Conservation (phyloP, 2,797 vertebrate species). For the Rhadinocentrus ornatus region DNA sequence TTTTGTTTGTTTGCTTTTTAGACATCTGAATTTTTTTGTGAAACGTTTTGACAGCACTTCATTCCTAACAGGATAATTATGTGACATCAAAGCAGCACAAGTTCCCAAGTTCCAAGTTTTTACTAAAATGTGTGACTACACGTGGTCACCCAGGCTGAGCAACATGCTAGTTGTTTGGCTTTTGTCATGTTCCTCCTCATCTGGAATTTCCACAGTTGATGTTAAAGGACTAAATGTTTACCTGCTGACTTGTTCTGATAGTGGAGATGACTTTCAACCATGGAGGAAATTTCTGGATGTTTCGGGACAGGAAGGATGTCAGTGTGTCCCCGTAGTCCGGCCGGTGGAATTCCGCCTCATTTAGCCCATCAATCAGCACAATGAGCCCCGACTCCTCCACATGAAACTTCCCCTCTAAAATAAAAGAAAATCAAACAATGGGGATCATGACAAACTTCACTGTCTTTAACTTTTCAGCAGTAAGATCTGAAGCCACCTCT, state of each 20-base stretch:
- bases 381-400: slow-evolving; percentile 89
- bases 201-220: neutral
- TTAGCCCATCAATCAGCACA: slow-evolving; percentile 94
- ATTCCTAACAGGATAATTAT: too few species aligned
- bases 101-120: too few species aligned
- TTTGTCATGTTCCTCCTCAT: neutral
- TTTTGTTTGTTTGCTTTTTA: too few species aligned
- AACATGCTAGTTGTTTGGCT: too few species aligned
- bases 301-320: slow-evolving; percentile 93
- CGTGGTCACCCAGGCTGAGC: too few species aligned
- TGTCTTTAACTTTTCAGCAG: neutral
- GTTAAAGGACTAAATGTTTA: slow-evolving; percentile 16
- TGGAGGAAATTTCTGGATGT: slow-evolving; percentile 91
- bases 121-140: too few species aligned
- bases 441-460: neutral
- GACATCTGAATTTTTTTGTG: too few species aligned
- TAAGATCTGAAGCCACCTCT: slow-evolving; percentile 79
- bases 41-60: too few species aligned
- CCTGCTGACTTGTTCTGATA: slow-evolving; percentile 93
- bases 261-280: slow-evolving; percentile 97
- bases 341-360: slow-evolving; percentile 98
- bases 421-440: neutral
- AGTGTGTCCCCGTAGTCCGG: slow-evolving; percentile 97
- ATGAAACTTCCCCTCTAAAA: slow-evolving; percentile 91
- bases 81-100: too few species aligned